Evolutionary conservation across 1,140 invertebrate genomes (phyloP).

Genomic region (Chlorops oryzae): DNA sequence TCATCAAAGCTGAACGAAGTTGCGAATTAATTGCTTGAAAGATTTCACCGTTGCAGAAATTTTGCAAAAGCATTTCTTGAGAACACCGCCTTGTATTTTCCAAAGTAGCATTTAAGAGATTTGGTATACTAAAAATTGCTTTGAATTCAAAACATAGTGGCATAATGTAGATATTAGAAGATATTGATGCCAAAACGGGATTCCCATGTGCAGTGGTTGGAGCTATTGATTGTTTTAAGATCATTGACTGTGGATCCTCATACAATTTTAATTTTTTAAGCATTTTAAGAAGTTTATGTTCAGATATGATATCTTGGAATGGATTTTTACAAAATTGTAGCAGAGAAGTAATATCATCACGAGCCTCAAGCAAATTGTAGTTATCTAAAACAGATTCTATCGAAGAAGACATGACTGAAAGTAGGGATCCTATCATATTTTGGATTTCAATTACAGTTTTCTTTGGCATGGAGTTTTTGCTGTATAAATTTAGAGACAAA

Average conservation of each 20-base stretch:
- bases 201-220: not conserved
- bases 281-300: not conserved
- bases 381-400: not conserved
- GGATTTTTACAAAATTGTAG: constrained; percentile 5
- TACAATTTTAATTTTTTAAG: constrained; percentile 2
- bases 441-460: not conserved
- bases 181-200: not conserved
- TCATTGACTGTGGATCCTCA: not conserved
- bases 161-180: not conserved
- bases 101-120: not conserved
- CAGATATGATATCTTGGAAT: not conserved
- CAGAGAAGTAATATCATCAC: no score
- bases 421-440: not conserved
- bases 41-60: not conserved
- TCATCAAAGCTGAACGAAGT: not conserved
- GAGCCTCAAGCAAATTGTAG: no score
- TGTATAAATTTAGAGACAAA: not conserved
- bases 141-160: not conserved
- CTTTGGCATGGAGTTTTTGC: not conserved
- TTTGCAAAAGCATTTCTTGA: not conserved
- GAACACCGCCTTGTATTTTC: not conserved
- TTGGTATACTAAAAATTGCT: not conserved
- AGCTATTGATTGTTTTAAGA: not conserved
- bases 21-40: not conserved
- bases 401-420: not conserved